Evolutionary conservation across 2,888 invertebrate species (phyloP).

Genomic region (Polyommatus iphigenia): DNA sequence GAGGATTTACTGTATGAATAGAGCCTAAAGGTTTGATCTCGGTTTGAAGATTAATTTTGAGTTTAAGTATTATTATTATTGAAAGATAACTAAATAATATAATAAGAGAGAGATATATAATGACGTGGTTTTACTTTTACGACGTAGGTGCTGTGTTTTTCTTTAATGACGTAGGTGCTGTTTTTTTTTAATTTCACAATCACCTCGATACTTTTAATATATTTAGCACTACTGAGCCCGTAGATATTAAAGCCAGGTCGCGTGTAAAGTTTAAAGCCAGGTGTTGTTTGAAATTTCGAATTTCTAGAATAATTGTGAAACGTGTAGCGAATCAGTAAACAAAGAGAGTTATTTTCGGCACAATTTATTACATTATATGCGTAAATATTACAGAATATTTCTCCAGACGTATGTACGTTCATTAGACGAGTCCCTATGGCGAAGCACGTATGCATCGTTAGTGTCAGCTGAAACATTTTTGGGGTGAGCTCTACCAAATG

Average conservation of each 20-base stretch:
- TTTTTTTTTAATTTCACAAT: no score
- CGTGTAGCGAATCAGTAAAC: not conserved
- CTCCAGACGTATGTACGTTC: not conserved
- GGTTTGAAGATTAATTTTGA: not conserved
- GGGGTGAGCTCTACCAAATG: not conserved
- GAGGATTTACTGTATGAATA: not conserved
- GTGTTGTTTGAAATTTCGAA: not conserved
- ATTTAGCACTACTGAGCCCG: not conserved
- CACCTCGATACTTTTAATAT: no score
- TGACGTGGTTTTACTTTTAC: no score
- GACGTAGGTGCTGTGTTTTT: no score
- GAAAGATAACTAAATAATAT: not conserved
- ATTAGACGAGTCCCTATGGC: not conserved
- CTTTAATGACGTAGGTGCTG: no score
- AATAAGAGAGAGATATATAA: no score
- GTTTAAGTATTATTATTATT: not conserved
- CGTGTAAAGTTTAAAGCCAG: not conserved
- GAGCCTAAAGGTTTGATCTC: not conserved
- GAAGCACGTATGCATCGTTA: constrained; percentile 21
- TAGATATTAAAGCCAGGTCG: not conserved
- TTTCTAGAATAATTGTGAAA: not conserved
- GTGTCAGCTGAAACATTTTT: not conserved
- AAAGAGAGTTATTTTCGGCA: not conserved
- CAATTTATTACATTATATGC: not conserved
- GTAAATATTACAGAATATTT: not conserved